These are phyloP conservation scores for Tineola bisselliella DNA, from an alignment of 2,888 invertebrate genomes.

Conservation along the genomic window DNA sequence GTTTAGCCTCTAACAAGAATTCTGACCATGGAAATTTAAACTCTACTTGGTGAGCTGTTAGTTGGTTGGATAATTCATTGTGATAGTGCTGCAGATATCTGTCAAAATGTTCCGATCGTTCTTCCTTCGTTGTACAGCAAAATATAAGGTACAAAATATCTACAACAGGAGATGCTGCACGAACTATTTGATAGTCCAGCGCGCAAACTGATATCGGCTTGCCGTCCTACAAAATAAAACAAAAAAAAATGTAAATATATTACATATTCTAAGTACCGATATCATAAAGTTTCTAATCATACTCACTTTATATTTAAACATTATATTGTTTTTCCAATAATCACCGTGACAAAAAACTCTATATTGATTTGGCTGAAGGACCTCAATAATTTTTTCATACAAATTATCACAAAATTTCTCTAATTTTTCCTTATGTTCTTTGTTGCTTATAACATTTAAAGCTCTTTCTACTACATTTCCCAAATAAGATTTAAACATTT, in stretches of 20 bases:
- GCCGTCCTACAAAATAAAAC: not conserved
- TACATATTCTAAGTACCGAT: not conserved
- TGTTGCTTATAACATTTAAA: not conserved
- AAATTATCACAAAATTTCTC: not conserved
- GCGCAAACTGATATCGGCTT: constrained; percentile 5
- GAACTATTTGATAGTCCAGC: constrained; percentile 11
- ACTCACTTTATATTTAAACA: constrained; percentile 10
- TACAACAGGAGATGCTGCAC: not conserved
- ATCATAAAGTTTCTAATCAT: no score
- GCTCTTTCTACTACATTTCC: not conserved
- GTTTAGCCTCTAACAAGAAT: not conserved
- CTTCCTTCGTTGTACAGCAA: not conserved
- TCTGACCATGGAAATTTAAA: not conserved
- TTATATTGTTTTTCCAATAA: constrained; percentile 14
- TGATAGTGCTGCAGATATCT: not conserved
- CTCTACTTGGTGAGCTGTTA: not conserved
- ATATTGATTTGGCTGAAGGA: constrained; percentile 4
- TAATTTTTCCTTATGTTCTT: not conserved
- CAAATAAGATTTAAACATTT: not conserved
- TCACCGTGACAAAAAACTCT: constrained; percentile 13
- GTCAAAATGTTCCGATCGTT: not conserved
- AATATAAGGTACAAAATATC: constrained; percentile 9
- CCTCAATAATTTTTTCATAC: not conserved
- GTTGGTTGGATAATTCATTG: not conserved
- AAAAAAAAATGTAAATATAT: not conserved